Evolutionary conservation across 2,888 invertebrate genomes (phyloP).

Genomic region (Melieria picta): DNA sequence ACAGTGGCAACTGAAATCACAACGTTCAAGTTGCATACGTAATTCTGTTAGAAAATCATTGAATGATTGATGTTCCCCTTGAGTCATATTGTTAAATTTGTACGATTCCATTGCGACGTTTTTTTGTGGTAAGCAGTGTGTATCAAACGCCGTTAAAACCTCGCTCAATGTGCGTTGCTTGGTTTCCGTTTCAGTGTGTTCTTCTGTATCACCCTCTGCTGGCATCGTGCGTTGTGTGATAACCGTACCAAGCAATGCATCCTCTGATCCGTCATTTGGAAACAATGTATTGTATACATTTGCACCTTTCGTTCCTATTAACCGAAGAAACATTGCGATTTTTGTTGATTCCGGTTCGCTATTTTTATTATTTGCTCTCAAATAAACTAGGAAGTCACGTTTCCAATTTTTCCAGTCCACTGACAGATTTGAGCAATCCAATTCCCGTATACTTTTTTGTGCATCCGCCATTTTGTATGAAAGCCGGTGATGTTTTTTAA

Average conservation of each 20-base stretch:
- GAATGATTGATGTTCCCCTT: slow-evolving; percentile 43
- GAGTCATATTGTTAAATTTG: slow-evolving; percentile 43
- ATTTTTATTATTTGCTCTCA: too few species aligned
- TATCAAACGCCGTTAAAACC: slow-evolving; percentile 35
- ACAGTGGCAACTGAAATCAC: slow-evolving; percentile 41
- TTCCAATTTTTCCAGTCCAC: neutral
- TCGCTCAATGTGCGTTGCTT: slow-evolving; percentile 27
- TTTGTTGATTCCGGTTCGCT: neutral
- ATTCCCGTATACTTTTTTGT: too few species aligned
- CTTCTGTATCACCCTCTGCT: too few species aligned
- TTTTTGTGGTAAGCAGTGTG: slow-evolving; percentile 36
- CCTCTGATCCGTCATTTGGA: neutral
- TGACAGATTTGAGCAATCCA: slow-evolving; percentile 5
- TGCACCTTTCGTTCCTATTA: neutral
- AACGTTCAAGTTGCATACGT: slow-evolving; percentile 38
- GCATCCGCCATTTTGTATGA: too few species aligned
- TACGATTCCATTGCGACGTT: slow-evolving; percentile 31
- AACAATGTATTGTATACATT: neutral
- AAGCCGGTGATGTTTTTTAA: too few species aligned
- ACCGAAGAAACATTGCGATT: slow-evolving; percentile 8
- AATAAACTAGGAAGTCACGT: neutral
- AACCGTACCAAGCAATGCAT: slow-evolving; percentile 15
- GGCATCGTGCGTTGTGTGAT: too few species aligned
- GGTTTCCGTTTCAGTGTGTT: too few species aligned
- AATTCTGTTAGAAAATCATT: slow-evolving; percentile 42